A percentile compares a stretch with the other conserved stretches of the same genome.
These are phyloP conservation scores for Atethmia centrago DNA, from an alignment of 2,888 invertebrate genomes.

Conservation along the genomic window DNA sequence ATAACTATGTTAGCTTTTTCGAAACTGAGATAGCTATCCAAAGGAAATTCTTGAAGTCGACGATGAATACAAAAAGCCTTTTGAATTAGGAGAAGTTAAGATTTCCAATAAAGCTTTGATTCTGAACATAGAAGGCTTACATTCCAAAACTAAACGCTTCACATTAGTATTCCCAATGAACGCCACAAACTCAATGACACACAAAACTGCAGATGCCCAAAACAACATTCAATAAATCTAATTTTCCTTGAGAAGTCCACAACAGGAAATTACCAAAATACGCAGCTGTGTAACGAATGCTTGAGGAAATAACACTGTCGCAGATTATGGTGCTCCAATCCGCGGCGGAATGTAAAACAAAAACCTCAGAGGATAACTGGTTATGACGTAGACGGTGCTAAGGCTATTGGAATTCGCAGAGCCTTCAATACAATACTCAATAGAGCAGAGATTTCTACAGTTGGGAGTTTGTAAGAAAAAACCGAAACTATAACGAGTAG, in stretches of 20 bases:
- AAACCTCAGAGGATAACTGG: constrained; percentile 42
- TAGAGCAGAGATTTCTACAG: background rate
- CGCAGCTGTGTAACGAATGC: constrained; percentile 19
- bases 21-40: background rate
- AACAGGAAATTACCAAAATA: constrained; percentile 39
- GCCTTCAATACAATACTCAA: too few species aligned
- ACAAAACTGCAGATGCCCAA: background rate
- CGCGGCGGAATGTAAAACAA: background rate
- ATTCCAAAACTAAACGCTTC: background rate
- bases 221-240: background rate
- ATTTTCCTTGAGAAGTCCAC: constrained; percentile 38
- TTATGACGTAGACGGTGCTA: constrained; percentile 6
- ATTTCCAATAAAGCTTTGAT: background rate
- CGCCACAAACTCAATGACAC: background rate
- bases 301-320: constrained; percentile 51
- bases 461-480: background rate
- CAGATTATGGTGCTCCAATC: constrained; percentile 24
- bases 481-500: background rate
- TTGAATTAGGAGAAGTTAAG: background rate
- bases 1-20: background rate
- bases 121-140: background rate
- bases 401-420: background rate
- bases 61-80: background rate
- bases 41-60: background rate
- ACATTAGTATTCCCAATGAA: background rate